Conservation (phyloP, 2,113 vertebrate genomes). For the Strix uralensis region DNA sequence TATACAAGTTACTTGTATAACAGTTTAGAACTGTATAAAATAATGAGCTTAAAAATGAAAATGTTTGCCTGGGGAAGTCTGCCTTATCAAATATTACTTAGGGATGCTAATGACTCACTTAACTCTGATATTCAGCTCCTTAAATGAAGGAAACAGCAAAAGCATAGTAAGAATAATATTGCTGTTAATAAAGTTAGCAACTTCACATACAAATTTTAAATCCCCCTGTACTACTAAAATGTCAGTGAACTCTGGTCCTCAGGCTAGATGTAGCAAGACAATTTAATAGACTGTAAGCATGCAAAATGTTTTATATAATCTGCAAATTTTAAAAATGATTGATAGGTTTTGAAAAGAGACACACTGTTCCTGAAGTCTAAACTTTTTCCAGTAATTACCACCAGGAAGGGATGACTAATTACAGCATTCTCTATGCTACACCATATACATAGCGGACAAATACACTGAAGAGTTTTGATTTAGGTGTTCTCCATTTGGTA, state of each 20-base stretch:
- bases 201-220: background rate
- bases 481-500: slow-evolving; percentile 33
- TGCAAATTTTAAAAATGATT: background rate
- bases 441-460: slow-evolving; percentile 22
- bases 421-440: background rate
- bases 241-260: background rate
- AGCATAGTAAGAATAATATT: background rate
- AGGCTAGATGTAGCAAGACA: background rate
- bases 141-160: slow-evolving; percentile 2
- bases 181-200: background rate
- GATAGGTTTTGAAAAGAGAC: slow-evolving; percentile 9
- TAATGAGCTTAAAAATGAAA: background rate
- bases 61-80: background rate
- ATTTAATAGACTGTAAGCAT: background rate
- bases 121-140: background rate
- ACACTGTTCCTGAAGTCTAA: slow-evolving; percentile 27
- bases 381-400: slow-evolving; percentile 36
- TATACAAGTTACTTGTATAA: background rate
- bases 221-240: background rate
- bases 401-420: slow-evolving; percentile 23
- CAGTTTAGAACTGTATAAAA: background rate
- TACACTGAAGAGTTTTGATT: slow-evolving; percentile 37
- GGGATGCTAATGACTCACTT: background rate
- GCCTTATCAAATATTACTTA: background rate
- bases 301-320: slow-evolving; percentile 19